phyloP scores from a whole-genome alignment of 2,888 invertebrate genomes.

The Cheilosia scutellata region DNA sequence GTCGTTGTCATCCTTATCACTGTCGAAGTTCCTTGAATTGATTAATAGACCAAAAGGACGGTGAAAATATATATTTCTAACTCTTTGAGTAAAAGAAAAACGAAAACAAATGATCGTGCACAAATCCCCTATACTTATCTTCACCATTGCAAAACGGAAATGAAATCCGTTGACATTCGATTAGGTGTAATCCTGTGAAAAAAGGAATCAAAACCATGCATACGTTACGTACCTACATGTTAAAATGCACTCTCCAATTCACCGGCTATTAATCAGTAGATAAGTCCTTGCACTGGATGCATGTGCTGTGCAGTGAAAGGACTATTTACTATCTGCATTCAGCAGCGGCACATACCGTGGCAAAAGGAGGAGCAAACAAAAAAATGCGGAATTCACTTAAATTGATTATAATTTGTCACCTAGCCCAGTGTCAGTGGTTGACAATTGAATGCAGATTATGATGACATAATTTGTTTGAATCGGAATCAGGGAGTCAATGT shows the following conservation, averaged over 20 bases:
- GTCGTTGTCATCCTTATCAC: conserved; percentile 74
- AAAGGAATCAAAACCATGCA: conserved; percentile 2
- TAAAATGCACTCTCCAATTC: conserved; percentile 54
- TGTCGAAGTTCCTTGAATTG: conserved; percentile 65
- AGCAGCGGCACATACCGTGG: neutral
- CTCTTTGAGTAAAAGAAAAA: conserved; percentile 29
- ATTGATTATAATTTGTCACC: conserved; percentile 75
- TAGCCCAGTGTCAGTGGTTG: conserved; percentile 62
- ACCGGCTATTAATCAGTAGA: conserved; percentile 70
- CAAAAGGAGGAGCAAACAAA: conserved; percentile 6
- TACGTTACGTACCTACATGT: conserved; percentile 38
- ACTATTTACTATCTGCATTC: conserved; percentile 65
- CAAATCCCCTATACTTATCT: conserved; percentile 71
- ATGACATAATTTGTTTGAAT: conserved; percentile 63
- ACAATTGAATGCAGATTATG: conserved; percentile 74
- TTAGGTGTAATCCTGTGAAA: conserved; percentile 57
- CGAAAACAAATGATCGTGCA: conserved; percentile 73
- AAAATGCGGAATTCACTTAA: conserved; percentile 61
- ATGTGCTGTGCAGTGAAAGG: conserved; percentile 42
- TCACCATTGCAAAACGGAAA: conserved; percentile 54
- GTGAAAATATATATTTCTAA: conserved; percentile 34
- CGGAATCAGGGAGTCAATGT: neutral
- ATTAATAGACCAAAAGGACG: conserved; percentile 72
- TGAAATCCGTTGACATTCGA: conserved; percentile 74
- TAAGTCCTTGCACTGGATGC: conserved; percentile 51